Evolutionary conservation across 2,888 invertebrate genomes (phyloP).

Genomic region (Troides aeacus): DNA sequence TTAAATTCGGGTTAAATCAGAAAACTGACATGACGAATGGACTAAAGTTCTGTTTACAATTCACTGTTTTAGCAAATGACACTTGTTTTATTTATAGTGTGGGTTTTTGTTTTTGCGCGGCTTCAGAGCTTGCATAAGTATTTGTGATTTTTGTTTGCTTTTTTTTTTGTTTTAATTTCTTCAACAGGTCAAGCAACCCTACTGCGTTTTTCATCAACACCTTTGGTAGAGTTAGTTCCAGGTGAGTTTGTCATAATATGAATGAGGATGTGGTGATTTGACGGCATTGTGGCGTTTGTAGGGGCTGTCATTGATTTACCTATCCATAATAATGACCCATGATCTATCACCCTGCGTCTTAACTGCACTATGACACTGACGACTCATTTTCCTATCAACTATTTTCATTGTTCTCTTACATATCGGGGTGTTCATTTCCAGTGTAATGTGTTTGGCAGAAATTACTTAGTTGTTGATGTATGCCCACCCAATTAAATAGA

Average conservation of each 20-base stretch:
- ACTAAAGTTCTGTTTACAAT: slow-evolving; percentile 36
- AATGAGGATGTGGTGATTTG: slow-evolving; percentile 76
- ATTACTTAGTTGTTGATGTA: slow-evolving; percentile 9
- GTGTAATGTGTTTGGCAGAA: slow-evolving; percentile 10
- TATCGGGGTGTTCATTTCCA: slow-evolving; percentile 13
- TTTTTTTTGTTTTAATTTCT: slow-evolving; percentile 81
- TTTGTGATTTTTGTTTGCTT: slow-evolving; percentile 61
- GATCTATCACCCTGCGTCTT: slow-evolving; percentile 52
- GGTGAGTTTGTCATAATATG: slow-evolving; percentile 83
- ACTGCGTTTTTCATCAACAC: slow-evolving; percentile 86
- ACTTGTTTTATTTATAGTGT: slow-evolving; percentile 49
- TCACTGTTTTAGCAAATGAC: slow-evolving; percentile 29
- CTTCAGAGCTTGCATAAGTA: slow-evolving; percentile 65
- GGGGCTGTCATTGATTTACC: slow-evolving; percentile 50
- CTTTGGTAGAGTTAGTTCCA: slow-evolving; percentile 84
- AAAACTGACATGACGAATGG: slow-evolving; percentile 42
- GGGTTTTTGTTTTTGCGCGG: slow-evolving; percentile 62
- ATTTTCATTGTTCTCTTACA: slow-evolving; percentile 16
- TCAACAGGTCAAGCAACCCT: slow-evolving; percentile 85
- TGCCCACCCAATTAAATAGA: slow-evolving; percentile 8
- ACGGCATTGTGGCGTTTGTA: slow-evolving; percentile 75
- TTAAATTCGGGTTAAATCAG: neutral
- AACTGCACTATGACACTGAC: slow-evolving; percentile 77
- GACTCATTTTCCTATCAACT: slow-evolving; percentile 46
- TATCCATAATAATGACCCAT: slow-evolving; percentile 65